A percentile compares a stretch with the other conserved stretches of the same genome.
These are phyloP conservation scores for Lerista edwardsae DNA, from an alignment of 2,797 vertebrate species.

Conservation along the genomic window DNA sequence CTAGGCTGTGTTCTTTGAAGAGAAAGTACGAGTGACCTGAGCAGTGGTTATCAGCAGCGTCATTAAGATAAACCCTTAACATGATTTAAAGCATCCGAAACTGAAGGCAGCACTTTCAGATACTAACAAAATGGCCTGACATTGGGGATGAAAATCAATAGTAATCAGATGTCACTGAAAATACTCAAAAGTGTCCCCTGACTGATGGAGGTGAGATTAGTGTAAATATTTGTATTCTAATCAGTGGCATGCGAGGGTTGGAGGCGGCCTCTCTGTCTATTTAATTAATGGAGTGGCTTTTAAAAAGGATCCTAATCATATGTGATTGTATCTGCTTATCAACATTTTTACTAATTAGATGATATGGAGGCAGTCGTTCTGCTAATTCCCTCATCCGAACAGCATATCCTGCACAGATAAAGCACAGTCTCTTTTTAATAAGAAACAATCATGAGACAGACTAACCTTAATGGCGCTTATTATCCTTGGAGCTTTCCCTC, in stretches of 20 bases:
- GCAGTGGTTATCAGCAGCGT: constrained; percentile 78
- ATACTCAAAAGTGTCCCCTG: constrained; percentile 77
- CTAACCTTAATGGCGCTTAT: constrained; percentile 78
- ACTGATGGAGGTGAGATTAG: constrained; percentile 81
- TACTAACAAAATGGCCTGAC: constrained; percentile 77
- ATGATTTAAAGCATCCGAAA: constrained; percentile 79
- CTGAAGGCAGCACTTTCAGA: constrained; percentile 77
- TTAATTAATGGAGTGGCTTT: constrained; percentile 88
- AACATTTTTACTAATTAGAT: constrained; percentile 86
- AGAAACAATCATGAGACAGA: constrained; percentile 78
- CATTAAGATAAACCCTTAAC: constrained; percentile 79
- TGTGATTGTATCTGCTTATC: constrained; percentile 85
- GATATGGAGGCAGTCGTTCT: constrained; percentile 81
- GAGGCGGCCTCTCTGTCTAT: constrained; percentile 82
- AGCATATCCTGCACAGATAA: constrained; percentile 81
- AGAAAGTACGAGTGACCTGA: constrained; percentile 79
- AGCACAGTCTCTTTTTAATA: constrained; percentile 78
- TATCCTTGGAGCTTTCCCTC: constrained; percentile 74
- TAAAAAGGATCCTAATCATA: constrained; percentile 88
- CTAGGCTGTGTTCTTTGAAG: constrained; percentile 77
- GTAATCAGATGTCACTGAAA: constrained; percentile 80
- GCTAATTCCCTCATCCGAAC: constrained; percentile 83
- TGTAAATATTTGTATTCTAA: constrained; percentile 81
- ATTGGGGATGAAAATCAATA: constrained; percentile 80
- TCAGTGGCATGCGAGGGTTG: constrained; percentile 76